These are phyloP conservation scores for Laticauda colubrina DNA, from an alignment of 2,113 vertebrate genomes.

Conservation along the genomic window DNA sequence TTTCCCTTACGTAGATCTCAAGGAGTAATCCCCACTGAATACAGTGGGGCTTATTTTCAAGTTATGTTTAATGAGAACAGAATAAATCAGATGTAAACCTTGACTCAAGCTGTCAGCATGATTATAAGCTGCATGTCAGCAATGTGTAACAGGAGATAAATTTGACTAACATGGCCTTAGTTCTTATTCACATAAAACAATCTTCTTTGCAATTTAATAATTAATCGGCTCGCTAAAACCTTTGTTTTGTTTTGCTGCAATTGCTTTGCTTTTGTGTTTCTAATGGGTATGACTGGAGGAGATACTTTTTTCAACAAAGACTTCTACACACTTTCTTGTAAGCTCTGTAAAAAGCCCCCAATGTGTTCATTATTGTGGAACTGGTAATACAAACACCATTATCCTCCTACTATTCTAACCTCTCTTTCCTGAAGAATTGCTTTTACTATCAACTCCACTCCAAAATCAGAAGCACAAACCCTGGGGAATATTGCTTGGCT, in stretches of 20 bases:
- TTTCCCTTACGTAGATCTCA: background rate
- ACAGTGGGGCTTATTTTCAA: background rate
- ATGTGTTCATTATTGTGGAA: background rate
- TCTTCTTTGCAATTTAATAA: background rate
- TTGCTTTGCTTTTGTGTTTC: background rate
- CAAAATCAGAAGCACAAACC: background rate
- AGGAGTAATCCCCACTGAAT: background rate
- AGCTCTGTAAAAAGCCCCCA: background rate
- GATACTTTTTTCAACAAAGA: background rate
- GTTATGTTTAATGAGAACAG: background rate
- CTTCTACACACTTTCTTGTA: background rate
- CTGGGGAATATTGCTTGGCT: background rate
- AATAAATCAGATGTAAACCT: background rate
- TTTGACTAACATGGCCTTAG: background rate
- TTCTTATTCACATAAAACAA: background rate
- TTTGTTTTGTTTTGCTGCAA: background rate
- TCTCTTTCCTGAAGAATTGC: background rate
- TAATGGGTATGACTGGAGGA: background rate
- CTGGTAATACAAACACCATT: background rate
- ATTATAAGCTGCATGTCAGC: background rate
- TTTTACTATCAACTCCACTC: background rate
- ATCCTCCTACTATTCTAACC: background rate
- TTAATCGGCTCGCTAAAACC: background rate
- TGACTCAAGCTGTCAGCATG: background rate
- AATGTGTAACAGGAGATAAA: background rate